phyloP scores from a whole-genome alignment of 1,140 invertebrate species.

The Idris sp. region DNA sequence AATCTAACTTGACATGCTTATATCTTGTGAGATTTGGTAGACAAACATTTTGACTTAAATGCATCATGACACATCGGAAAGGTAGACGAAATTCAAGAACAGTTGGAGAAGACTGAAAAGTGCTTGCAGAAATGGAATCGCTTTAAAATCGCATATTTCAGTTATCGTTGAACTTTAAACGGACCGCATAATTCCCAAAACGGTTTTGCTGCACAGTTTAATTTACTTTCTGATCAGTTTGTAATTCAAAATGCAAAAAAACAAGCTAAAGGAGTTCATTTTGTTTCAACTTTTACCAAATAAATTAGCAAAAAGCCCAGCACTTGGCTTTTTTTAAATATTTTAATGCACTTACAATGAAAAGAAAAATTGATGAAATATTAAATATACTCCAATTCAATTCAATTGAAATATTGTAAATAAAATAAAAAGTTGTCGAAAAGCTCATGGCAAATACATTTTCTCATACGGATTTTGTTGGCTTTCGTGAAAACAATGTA shows the following conservation, averaged over 20 bases:
- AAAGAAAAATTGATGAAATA: too few species aligned
- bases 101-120: constrained; percentile 15
- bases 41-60: constrained; percentile 19
- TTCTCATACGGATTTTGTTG: neutral
- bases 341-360: too few species aligned
- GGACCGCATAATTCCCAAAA: constrained; percentile 39
- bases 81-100: constrained; percentile 13
- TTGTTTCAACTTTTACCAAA: too few species aligned
- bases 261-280: too few species aligned
- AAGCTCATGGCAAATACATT: neutral
- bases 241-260: too few species aligned
- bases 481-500: constrained; percentile 19
- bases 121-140: constrained; percentile 12
- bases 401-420: too few species aligned
- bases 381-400: too few species aligned
- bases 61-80: constrained; percentile 21
- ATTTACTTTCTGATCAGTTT: too few species aligned
- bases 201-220: too few species aligned
- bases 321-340: too few species aligned
- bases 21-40: constrained; percentile 18
- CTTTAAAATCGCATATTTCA: constrained; percentile 38
- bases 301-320: too few species aligned
- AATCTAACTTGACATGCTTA: too few species aligned
- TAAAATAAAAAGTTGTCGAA: neutral
- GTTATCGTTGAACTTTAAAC: constrained; percentile 50